Percentiles rank a stretch among this genome's conserved stretches.
Evolutionary conservation across 2,113 vertebrate genomes (phyloP).

Genomic region (Campylomormyrus tamandua): DNA sequence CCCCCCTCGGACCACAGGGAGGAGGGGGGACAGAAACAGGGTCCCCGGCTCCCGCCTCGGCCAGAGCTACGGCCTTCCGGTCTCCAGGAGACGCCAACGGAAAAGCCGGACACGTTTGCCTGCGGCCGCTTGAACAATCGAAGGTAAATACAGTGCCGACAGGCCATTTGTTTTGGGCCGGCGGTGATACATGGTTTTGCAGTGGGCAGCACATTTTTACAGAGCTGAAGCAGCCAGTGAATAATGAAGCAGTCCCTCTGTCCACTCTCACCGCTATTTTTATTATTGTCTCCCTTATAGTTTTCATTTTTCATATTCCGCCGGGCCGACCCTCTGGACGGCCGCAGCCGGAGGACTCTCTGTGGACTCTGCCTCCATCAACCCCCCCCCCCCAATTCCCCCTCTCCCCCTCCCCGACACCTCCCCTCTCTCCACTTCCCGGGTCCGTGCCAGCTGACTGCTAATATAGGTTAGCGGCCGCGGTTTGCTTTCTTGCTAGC

Average conservation of each 20-base stretch:
- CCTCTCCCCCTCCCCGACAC: background rate
- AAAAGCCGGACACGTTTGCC: slow-evolving; percentile 41
- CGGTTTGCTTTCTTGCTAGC: slow-evolving; percentile 11
- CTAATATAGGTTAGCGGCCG: background rate
- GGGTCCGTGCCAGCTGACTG: background rate
- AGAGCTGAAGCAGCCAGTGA: slow-evolving; percentile 61
- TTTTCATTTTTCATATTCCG: slow-evolving; percentile 66
- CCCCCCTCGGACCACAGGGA: background rate
- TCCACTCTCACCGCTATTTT: slow-evolving; percentile 70
- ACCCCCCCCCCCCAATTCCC: background rate
- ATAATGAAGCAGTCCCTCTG: slow-evolving; percentile 71
- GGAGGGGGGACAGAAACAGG: background rate
- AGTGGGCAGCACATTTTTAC: slow-evolving; percentile 74
- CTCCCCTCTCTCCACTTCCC: background rate
- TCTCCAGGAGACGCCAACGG: background rate
- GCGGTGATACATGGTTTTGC: slow-evolving; percentile 71
- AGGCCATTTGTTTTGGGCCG: slow-evolving; percentile 64
- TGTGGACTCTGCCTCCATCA: background rate
- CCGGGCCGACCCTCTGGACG: slow-evolving; percentile 15
- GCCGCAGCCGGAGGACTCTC: slow-evolving; percentile 5
- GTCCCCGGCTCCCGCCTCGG: background rate
- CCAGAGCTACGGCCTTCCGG: slow-evolving; percentile 7
- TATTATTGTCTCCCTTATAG: slow-evolving; percentile 68
- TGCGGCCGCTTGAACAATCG: slow-evolving; percentile 68
- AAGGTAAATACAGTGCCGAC: slow-evolving; percentile 64